Evolutionary conservation across 2,888 invertebrate genomes (phyloP), one percentile per base, ranked within the genome.

Genomic region (Drosophila sordidula): DNA sequence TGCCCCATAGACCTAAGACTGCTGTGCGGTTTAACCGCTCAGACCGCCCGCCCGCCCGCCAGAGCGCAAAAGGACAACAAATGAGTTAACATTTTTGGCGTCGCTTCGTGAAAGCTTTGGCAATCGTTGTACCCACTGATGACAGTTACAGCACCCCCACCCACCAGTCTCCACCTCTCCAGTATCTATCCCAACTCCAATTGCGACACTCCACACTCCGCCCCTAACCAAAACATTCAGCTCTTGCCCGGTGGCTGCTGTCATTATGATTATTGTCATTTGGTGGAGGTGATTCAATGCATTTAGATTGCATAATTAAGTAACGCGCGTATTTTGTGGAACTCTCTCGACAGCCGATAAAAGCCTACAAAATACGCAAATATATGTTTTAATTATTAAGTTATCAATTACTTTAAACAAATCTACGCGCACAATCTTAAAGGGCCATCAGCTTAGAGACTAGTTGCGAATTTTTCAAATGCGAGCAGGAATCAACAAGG

Each of bases 231-330:
- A 41, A 52, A 52, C 12, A 41, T 3, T 34, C 38, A 12, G 38
- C 56, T 16, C 51, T 45, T 49, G 57, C 34, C 62, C 57, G 29
- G 25, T 58, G 55, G 46, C 54, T 61, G 59, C 70, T 73, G 79
- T 83, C 84, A 83, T 84, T 83, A 84, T 83, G 84, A 86, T 85
- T 85, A 85, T 85, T 86, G 86, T 80, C 86, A 84, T 83, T 87
- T 75, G 88, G 78, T 77, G 87, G 85, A 85, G 77, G 84, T 86
- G 86, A 84, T 87, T 87, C 87, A 87, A 87, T 87, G 87, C 87
- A 87, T 87, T 87, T 87, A 87, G 87, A 87, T 87, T 82, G 84
- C 86, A 81, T 80, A 87, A 87, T 87, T 87, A 87, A 85, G 83
- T 83, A 65, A 75, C 38, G 59, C 63, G 76, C 62, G 65, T 75